phyloP scores from a whole-genome alignment of 2,113 vertebrate species.

The Blennius ocellaris region DNA sequence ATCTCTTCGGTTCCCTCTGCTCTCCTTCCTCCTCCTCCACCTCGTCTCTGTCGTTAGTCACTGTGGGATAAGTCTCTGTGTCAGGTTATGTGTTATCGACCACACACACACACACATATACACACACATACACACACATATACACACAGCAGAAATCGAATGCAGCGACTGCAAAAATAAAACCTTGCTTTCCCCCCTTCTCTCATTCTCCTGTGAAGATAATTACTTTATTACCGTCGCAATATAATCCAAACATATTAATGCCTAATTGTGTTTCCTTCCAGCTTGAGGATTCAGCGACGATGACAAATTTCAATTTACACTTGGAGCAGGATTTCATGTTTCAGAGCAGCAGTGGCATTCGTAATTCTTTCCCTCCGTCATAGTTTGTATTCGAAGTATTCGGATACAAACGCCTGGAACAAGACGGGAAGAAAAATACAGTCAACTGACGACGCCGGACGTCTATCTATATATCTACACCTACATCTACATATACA shows the following conservation, averaged over 20 bases:
- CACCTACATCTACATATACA: no score
- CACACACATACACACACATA: constrained; percentile 5
- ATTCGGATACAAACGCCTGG: no score
- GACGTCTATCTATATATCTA: no score
- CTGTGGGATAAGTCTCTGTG: constrained; percentile 40
- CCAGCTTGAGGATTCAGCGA: neutral
- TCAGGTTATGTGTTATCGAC: constrained; percentile 60
- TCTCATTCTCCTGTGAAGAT: neutral
- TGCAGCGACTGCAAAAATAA: neutral
- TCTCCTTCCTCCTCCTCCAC: constrained; percentile 31
- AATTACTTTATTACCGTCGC: neutral
- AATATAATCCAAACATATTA: neutral
- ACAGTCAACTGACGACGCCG: no score
- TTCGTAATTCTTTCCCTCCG: no score
- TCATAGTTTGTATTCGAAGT: no score
- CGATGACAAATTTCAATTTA: no score
- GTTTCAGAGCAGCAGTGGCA: no score
- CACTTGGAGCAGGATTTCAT: no score
- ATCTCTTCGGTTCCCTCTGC: constrained; percentile 18
- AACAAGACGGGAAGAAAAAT: no score
- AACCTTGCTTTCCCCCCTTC: constrained; percentile 1
- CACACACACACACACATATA: neutral
- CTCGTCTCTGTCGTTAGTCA: constrained; percentile 56
- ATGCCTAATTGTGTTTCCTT: neutral
- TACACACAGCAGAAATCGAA: neutral